These are phyloP conservation scores for Drosophila subquinaria DNA, from an alignment of 2,888 invertebrate species.

Conservation along the genomic window DNA sequence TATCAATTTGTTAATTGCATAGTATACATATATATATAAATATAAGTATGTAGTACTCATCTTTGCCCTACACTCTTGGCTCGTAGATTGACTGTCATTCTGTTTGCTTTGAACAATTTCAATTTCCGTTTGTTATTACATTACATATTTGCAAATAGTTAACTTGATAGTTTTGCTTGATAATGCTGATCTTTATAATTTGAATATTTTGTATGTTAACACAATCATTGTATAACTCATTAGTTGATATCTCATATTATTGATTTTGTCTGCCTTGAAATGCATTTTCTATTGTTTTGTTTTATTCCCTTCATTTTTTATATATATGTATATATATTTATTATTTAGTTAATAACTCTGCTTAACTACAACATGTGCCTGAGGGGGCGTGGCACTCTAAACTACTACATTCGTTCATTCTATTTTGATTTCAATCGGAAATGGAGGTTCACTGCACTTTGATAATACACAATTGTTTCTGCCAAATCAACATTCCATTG, in stretches of 20 bases:
- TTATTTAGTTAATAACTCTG: constrained; percentile 54
- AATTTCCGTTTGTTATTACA: constrained; percentile 36
- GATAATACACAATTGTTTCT: constrained; percentile 11
- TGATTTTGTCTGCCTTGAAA: constrained; percentile 35
- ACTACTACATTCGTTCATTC: constrained; percentile 8
- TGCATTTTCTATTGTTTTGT: constrained; percentile 42
- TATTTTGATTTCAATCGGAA: constrained; percentile 23
- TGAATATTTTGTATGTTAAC: constrained; percentile 36
- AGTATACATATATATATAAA: constrained; percentile 49
- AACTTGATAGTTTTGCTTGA: constrained; percentile 65
- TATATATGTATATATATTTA: constrained; percentile 31
- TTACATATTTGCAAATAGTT: constrained; percentile 58
- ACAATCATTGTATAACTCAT: constrained; percentile 1
- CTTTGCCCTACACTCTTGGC: constrained; percentile 4
- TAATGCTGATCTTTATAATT: constrained; percentile 53
- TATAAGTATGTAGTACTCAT: constrained; percentile 30
- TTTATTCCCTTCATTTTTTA: constrained; percentile 17
- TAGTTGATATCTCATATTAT: constrained; percentile 27
- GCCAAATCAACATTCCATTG: constrained; percentile 13
- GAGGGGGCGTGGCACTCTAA: constrained; percentile 24
- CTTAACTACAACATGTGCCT: constrained; percentile 67
- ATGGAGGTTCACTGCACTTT: constrained; percentile 16
- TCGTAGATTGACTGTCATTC: constrained; percentile 27
- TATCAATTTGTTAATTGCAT: constrained; percentile 78
- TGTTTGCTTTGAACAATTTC: constrained; percentile 33